Evolutionary conservation across 2,113 vertebrate species (phyloP).

Genomic region (Ursus arctos): DNA sequence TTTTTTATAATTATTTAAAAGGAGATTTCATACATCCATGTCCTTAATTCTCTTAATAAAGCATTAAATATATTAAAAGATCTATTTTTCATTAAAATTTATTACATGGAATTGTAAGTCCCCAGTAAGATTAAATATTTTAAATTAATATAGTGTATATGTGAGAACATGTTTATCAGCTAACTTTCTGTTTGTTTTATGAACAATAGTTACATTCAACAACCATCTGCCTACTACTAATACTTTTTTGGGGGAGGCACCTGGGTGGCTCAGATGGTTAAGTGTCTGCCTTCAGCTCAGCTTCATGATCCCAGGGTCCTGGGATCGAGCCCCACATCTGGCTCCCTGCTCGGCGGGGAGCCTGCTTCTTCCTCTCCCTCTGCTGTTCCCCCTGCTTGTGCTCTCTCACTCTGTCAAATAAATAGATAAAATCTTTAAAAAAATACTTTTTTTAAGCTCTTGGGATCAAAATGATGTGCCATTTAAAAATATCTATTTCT

Average conservation of each 20-base stretch:
- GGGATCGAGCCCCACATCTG: too few species aligned
- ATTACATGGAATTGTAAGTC: not conserved
- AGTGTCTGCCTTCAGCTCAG: too few species aligned
- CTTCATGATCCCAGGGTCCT: too few species aligned
- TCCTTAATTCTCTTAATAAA: slow-evolving; percentile 4
- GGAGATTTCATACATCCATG: not conserved
- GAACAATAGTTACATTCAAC: not conserved
- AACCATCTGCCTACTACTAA: not conserved
- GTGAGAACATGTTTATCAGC: not conserved
- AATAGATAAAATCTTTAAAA: too few species aligned
- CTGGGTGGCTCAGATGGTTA: too few species aligned
- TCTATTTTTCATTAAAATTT: not conserved
- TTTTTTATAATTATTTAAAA: not conserved
- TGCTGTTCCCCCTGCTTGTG: too few species aligned
- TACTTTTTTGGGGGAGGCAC: not conserved
- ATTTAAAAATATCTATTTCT: not conserved
- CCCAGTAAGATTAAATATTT: not conserved
- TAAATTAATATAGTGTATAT: not conserved
- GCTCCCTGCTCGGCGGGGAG: too few species aligned
- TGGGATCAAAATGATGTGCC: not conserved
- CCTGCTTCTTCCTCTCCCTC: too few species aligned
- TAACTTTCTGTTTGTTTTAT: not conserved
- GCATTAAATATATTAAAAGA: not conserved
- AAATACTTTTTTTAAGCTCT: not conserved
- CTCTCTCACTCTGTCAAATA: too few species aligned